Evolutionary conservation across 2,113 vertebrate species (phyloP).

Genomic region (Etheostoma spectabile): DNA sequence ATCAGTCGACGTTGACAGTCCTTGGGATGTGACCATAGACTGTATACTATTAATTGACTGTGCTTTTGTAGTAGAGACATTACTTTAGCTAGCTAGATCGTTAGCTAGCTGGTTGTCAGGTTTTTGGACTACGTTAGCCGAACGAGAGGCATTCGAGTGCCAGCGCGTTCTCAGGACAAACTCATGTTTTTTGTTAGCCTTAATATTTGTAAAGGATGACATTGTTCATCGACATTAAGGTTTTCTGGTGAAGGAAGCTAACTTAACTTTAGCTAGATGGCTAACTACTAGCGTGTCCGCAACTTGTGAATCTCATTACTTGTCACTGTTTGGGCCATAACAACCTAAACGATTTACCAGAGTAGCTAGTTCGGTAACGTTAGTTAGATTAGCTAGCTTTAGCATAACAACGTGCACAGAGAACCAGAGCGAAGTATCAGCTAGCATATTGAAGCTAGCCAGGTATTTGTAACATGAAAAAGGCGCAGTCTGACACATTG

Average conservation of each 20-base stretch:
- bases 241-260: conserved; percentile 35
- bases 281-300: conserved; percentile 66
- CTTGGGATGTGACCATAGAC: conserved; percentile 44
- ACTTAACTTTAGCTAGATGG: conserved; percentile 62
- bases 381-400: conserved; percentile 15
- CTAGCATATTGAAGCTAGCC: conserved; percentile 58
- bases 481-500: conserved; percentile 68
- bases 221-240: neutral
- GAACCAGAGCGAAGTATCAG: conserved; percentile 12
- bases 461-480: conserved; percentile 76
- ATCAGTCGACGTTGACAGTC: conserved; percentile 71
- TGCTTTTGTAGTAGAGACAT: conserved; percentile 70
- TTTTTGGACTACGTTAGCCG: conserved; percentile 35
- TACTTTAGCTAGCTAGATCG: conserved; percentile 71
- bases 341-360: neutral
- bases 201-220: conserved; percentile 35
- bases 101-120: conserved; percentile 58
- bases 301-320: conserved; percentile 72
- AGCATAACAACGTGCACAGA: conserved; percentile 21
- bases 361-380: conserved; percentile 16
- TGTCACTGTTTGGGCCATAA: conserved; percentile 48
- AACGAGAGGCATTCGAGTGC: conserved; percentile 38
- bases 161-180: conserved; percentile 31
- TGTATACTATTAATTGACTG: conserved; percentile 25
- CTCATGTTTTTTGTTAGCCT: conserved; percentile 31